Base-by-base conservation (phyloP, 2,888 invertebrate species). In the Allolobophora icterica region DNA sequence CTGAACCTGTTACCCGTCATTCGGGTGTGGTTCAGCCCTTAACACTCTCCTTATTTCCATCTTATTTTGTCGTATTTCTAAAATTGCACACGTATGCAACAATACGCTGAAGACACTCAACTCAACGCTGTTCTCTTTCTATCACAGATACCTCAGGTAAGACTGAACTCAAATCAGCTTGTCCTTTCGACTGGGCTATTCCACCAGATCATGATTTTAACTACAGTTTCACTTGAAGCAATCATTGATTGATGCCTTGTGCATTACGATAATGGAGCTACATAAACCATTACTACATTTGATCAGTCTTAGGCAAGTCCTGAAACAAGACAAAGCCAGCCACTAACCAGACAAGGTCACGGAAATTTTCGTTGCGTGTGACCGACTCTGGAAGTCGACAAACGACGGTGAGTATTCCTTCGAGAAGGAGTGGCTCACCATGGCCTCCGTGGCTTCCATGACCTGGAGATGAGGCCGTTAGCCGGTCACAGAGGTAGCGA, bases 401-500 rank as follows among this genome's bases (percentile, higher is more conserved):
- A 94, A 98, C 97, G 92, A 98, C 96, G 0, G 98, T 98, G 92
- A 98, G 96, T 91, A 98, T 96, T 94, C 98, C 98, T 95, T 98
- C 98, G 91, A 98, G 96, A 91, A 98, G 96, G 95, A 98, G 97
- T 5, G 98, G 96, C n/a, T 96, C 96, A 0, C 97, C 97, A 87
- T 94, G 94, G 87, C 93, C 89, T 83, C 87, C 45, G 35, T 84
- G 89, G 42, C 58, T 35, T n/a, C 35, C 35, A 38, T 30, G 24
- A 17, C 90, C 52, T 35, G 89, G 91, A 71, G 71, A 71, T 17
- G 90, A 40, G 15, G 45, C 38, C 4, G 42, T 45, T n/a, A 98
- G 96, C 94, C 98, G 97, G 94, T 98, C 97, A 95, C 97, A 98
- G 89, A 98, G 96, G 95, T 98, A 95, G 38, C 93, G 92, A 89